A percentile compares a stretch with the other conserved stretches of the same genome.
Conservation (phyloP, 2,888 invertebrate species). For the Galerucella pusilla region DNA sequence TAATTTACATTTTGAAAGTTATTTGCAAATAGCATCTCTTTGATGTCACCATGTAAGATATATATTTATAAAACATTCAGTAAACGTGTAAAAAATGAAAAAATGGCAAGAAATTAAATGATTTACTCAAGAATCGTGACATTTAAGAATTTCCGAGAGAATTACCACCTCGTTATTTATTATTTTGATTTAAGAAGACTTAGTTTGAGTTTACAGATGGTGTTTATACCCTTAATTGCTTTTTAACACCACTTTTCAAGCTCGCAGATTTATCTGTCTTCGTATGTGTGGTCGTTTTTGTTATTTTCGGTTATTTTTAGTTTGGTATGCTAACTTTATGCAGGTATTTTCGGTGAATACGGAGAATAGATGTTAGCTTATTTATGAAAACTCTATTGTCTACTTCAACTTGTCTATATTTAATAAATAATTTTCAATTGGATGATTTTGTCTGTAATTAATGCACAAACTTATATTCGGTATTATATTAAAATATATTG, state of each 20-base stretch:
- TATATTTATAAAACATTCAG: constrained; percentile 49
- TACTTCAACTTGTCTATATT: too few relatives aligned
- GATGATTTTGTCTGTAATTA: too few relatives aligned
- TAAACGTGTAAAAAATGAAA: constrained; percentile 23
- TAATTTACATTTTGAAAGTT: constrained; percentile 50
- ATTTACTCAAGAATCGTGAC: constrained; percentile 41
- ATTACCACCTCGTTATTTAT: constrained; percentile 46
- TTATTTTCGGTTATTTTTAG: constrained; percentile 25
- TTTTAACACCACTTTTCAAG: constrained; percentile 41
- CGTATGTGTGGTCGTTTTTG: constrained; percentile 22
- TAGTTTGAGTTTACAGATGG: constrained; percentile 37
- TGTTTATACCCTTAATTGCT: constrained; percentile 42
- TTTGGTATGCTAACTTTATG: constrained; percentile 13
- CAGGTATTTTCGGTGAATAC: constrained; percentile 16
- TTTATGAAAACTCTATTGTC: background rate
- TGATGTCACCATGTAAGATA: constrained; percentile 47
- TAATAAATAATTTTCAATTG: too few relatives aligned
- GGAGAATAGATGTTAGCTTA: background rate
- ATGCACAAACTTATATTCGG: too few relatives aligned
- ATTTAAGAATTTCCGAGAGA: constrained; percentile 37
- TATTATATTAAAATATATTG: too few relatives aligned
- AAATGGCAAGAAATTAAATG: constrained; percentile 41
- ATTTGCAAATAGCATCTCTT: constrained; percentile 53
- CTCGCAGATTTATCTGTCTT: constrained; percentile 34
- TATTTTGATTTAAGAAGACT: constrained; percentile 38